Evolutionary conservation across 2,797 vertebrate genomes (phyloP).

Genomic region (Danio jaintianensis): DNA sequence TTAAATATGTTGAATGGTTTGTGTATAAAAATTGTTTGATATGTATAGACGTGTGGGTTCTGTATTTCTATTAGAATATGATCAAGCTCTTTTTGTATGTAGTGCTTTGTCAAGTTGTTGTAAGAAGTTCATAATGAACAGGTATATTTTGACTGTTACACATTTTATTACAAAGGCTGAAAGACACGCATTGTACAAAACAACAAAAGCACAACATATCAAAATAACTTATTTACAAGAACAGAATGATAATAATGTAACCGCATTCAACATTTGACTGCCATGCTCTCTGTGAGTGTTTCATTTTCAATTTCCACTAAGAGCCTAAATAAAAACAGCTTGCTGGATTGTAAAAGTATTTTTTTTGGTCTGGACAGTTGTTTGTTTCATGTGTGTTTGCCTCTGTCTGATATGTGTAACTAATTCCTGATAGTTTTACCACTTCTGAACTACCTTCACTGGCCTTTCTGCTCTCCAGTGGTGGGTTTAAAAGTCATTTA

Average conservation of each 20-base stretch:
- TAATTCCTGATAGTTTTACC: not conserved
- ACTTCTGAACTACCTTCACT: not conserved
- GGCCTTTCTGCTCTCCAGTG: not conserved
- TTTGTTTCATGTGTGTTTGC: not conserved
- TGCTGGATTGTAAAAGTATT: not conserved
- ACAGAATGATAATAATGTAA: conserved; percentile 30
- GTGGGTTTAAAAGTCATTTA: too few relatives aligned
- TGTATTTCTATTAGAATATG: not conserved
- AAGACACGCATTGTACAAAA: conserved; percentile 32
- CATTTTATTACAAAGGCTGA: conserved; percentile 24
- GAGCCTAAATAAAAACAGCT: conserved; percentile 18
- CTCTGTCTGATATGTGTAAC: conserved; percentile 28
- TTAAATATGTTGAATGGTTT: conserved; percentile 3
- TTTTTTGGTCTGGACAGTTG: too few relatives aligned
- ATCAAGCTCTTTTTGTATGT: conserved; percentile 1
- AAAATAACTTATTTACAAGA: not conserved
- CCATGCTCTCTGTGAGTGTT: not conserved
- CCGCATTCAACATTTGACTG: conserved; percentile 7
- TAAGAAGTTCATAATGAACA: conserved; percentile 10
- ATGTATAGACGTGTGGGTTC: conserved; percentile 16
- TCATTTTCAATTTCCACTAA: not conserved
- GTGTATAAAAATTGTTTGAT: conserved; percentile 9
- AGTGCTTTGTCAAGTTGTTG: conserved; percentile 12
- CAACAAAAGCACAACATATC: not conserved
- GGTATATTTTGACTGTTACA: conserved; percentile 31